Evolutionary conservation across 2,113 vertebrate species (phyloP), one percentile per base, ranked within the genome.

Genomic region (Thamnaconus septentrionalis): DNA sequence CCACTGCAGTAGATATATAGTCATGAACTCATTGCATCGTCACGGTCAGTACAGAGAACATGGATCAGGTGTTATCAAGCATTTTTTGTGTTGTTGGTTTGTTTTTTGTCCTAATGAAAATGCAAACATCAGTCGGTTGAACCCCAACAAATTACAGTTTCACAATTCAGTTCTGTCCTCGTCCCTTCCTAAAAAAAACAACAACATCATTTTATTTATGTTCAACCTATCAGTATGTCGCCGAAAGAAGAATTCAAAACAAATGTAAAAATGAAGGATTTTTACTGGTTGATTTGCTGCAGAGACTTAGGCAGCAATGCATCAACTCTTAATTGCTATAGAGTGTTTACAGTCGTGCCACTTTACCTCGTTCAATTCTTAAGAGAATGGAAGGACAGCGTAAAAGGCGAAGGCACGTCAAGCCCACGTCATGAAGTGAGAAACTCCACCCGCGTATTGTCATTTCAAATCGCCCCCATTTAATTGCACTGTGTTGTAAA

Each of bases 321-420:
- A 5, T 45, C 7, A 6, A 45, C 44, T 45, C 7, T 45, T 6
- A 45, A 6, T 75, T 72, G 73, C 59, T 78, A 60, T 55, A 60
- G 64, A 82, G 76, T 78, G 83, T 88, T 87, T 85, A 85, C 80
- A 81, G 48, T 74, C 61, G 56, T 58, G 51, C 67, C 71, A 76
- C 49, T 66, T 42, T 40, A 4, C 75, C 60, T 63, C 68, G 64
- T 8, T 53, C 56, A 31, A 12, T 47, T 59, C 51, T 39, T 64
- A 46, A 47, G 8, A 42, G 4, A 42, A 63, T n/a, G 53, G 54
- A 50, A 57, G 56, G 8, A 55, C 41, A 60, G 18, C 1, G 18
- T 31, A 31, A 31, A 31, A 31, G 18, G 18, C 18, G 18, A 31
- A 31, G 18, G 18, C 18, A 31, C 18, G 18, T 31, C 18, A 31